Evolutionary conservation across 2,888 invertebrate genomes (phyloP), one percentile per base, ranked within the genome.

Genomic region (Drosophila yooni): DNA sequence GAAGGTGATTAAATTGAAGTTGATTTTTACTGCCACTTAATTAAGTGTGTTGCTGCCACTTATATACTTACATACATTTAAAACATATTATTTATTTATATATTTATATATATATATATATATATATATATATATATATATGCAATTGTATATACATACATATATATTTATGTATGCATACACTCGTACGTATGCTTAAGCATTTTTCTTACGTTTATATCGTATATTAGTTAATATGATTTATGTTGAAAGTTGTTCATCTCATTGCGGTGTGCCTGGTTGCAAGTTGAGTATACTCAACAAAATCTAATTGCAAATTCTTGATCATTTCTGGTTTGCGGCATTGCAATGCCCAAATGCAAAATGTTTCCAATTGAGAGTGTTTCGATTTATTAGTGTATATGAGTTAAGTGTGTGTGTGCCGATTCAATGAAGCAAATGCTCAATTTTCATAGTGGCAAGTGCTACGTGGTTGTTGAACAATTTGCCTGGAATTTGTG

Each of bases 1-100:
- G 33, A 52, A 58, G 67, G 36, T 64, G 75, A 58, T 70, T 64
- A 61, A 70, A 58, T 74, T 80, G 48, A 51, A 65, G 68, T 66
- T 70, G 51, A 58, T 29, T 61, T 70, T 76, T 27, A 25, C 71
- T 80, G 85, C 76, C 85, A 75, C 85, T 82, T 82, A 87, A 89
- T 79, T 89, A 85, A 36, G 61, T 66, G 40, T 43, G n/a, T 50
- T 38, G 31, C 53, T 89, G 88, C 87, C 89, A 81, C 82, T 84
- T 86, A 80, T 79, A 82, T 83, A 88, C 84, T 86, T 90, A 90
- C 86, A 90, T 89, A 89, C 86, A 88, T 74, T 79, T 86, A 81
- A 90, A 88, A 89, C 88, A 89, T 89, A 87, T 76, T 73, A 63
- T 72, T 58, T 61, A 57, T 59, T 59, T 53, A 62, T 64, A 69